Percentiles rank a stretch among this genome's conserved stretches.
phyloP scores from a whole-genome alignment of 2,888 invertebrate genomes.

The Plagiodera versicolora region DNA sequence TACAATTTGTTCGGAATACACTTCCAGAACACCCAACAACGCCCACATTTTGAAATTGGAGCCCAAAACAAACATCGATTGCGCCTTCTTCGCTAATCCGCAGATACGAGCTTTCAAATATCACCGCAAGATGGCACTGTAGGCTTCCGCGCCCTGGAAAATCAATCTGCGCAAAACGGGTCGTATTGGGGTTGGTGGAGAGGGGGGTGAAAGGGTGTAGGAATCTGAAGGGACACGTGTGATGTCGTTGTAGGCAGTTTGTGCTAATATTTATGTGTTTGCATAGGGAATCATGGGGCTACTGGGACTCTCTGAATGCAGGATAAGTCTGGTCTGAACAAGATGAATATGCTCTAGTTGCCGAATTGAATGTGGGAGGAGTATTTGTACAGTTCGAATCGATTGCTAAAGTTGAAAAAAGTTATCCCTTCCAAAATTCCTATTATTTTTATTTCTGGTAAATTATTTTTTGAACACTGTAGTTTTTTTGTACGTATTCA shows the following conservation, averaged over 20 bases:
- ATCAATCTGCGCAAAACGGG: not conserved
- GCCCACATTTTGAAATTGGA: conserved; percentile 49
- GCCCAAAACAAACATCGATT: conserved; percentile 49
- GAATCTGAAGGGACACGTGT: not conserved
- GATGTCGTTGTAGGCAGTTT: not conserved
- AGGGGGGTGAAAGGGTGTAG: not conserved
- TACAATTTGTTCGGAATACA: not conserved
- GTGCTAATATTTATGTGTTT: no score
- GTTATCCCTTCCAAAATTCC: no score
- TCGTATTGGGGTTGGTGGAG: not conserved
- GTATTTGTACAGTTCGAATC: no score
- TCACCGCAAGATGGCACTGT: not conserved
- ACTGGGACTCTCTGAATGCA: not conserved
- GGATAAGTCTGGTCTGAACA: not conserved
- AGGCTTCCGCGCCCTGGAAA: not conserved
- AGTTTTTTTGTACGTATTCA: no score
- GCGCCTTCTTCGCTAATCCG: conserved; percentile 27
- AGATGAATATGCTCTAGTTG: not conserved
- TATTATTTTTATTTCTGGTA: no score
- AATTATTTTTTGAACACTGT: no score
- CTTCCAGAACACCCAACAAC: conserved; percentile 36
- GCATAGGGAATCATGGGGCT: no score
- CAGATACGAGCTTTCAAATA: not conserved
- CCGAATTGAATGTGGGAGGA: no score
- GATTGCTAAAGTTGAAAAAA: no score